Conservation (phyloP, 2,888 invertebrate species). For the Sarcophaga carnaria region DNA sequence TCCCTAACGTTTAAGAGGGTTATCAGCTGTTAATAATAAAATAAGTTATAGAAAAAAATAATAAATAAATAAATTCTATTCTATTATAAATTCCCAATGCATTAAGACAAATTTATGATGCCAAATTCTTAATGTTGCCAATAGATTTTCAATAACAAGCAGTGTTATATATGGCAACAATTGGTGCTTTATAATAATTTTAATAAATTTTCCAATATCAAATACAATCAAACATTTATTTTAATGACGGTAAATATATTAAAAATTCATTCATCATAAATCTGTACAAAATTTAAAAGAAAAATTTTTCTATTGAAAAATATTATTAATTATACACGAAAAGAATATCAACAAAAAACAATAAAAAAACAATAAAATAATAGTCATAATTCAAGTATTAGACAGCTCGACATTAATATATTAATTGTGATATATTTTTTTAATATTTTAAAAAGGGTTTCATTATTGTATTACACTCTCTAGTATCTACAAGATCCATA, state of each 20-base stretch:
- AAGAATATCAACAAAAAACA: conserved; percentile 22
- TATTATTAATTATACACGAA: conserved; percentile 4
- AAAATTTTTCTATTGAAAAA: conserved; percentile 24
- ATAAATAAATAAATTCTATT: too few species aligned
- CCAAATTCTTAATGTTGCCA: not conserved
- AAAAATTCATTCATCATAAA: conserved; percentile 25
- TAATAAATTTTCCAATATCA: conserved; percentile 13
- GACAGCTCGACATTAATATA: conserved; percentile 27
- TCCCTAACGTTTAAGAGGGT: too few species aligned
- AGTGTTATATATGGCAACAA: too few species aligned
- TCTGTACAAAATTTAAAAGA: not conserved
- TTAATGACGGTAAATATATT: conserved; percentile 5
- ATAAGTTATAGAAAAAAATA: too few species aligned
- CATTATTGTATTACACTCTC: too few species aligned
- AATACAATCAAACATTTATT: conserved; percentile 8
- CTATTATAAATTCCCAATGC: too few species aligned
- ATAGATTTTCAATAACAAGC: not conserved
- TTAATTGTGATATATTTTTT: conserved; percentile 17
- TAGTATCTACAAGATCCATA: not conserved
- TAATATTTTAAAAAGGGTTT: not conserved
- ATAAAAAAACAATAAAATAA: conserved; percentile 5
- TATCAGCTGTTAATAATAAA: too few species aligned
- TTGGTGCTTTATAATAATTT: conserved; percentile 1
- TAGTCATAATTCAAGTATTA: conserved; percentile 35
- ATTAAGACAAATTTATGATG: not conserved